Base-by-base conservation (phyloP, 2,113 vertebrate species). In the Lagopus leucura region DNA sequence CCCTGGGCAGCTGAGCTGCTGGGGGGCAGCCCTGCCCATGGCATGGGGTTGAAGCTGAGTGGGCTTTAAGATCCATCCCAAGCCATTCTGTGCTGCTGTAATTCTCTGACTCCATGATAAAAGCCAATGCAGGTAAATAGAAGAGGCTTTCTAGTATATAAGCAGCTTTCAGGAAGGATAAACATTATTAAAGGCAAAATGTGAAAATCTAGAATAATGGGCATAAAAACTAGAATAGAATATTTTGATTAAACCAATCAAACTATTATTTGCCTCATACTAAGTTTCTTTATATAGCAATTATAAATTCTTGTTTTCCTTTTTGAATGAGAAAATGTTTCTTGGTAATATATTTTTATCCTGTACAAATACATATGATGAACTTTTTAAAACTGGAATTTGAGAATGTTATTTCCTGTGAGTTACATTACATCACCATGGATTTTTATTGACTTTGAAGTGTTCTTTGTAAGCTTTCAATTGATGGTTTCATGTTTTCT, bases 141-240 rank as follows among this genome's bases (percentile, higher is more conserved):
- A 87, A 74, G 21, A 24, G 79, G n/a, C 40, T 89, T 90, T 89
- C 45, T 93, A 6, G 4, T n/a, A 69, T 40, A 14, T 36, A 64
- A 52, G 52, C 14, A 83, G 28, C 14, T 86, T 92, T 96, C 70
- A 80, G 65, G 83, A 83, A 19, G 15, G 28, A 57, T 82, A 93
- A 94, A 91, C 83, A 85, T 82, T 70, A 60, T 67, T 90, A 82
- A 94, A 95, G 75, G 22, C n/a, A 79, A 85, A 89, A 34, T 15
- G 70, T 36, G 64, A 92, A 86, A 84, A 65, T 21, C 18, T 89
- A 40, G 57, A 88, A 38, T 88, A 21, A 4, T 27, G 8, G 34
- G 45, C 28, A 58, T 83, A 65, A 92, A 88, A 91, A 74, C 6
- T 27, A 82, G 67, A 30, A 66, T 12, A 66, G 58, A 79, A 43